Conservation (phyloP, 2,888 invertebrate species). For the Chrysolina americana region DNA sequence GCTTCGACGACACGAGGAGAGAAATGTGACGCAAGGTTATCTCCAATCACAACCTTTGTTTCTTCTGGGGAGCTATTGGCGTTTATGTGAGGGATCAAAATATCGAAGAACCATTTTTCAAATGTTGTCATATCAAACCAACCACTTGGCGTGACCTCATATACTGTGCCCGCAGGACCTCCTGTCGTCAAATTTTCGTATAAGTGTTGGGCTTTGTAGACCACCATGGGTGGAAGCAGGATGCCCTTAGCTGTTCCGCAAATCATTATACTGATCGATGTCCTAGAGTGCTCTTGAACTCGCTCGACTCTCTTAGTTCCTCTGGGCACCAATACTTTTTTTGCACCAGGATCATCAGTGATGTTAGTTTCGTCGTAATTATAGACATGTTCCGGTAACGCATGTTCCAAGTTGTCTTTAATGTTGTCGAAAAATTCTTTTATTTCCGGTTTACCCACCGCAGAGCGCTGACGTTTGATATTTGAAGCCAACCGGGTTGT, state of each 20-base stretch:
- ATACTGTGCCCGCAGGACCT: constrained; percentile 43
- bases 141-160: constrained; percentile 40
- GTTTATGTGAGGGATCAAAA: constrained; percentile 46
- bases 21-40: constrained; percentile 55
- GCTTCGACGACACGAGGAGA: constrained; percentile 50
- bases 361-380: too few relatives aligned
- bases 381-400: constrained; percentile 1
- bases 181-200: constrained; percentile 45
- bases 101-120: constrained; percentile 50
- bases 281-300: constrained; percentile 57
- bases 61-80: constrained; percentile 31
- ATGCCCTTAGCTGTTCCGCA: constrained; percentile 57
- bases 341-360: constrained; percentile 62
- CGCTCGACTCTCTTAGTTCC: constrained; percentile 61
- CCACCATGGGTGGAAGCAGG: constrained; percentile 60
- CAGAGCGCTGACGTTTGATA: constrained; percentile 38
- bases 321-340: constrained; percentile 57
- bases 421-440: constrained; percentile 36
- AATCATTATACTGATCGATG: constrained; percentile 64
- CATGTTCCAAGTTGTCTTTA: too few relatives aligned
- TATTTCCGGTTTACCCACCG: constrained; percentile 25
- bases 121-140: constrained; percentile 50
- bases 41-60: constrained; percentile 56
- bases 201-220: constrained; percentile 57
- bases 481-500: constrained; percentile 32